Evolutionary conservation across 1,140 invertebrate species (phyloP).

Genomic region (Sycobia sp.): DNA sequence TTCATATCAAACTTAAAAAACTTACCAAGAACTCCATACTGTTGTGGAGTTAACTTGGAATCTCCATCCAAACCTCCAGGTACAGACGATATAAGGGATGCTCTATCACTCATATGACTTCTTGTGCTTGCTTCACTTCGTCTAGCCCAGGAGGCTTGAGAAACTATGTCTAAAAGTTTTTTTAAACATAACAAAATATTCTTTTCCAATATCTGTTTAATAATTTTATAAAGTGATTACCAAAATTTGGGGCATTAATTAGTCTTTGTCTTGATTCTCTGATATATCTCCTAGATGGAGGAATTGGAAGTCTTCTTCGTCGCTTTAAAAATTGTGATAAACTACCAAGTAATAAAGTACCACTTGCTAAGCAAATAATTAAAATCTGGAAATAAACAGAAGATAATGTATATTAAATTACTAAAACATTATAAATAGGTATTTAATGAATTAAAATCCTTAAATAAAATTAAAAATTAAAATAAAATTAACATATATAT

Average conservation of each 20-base stretch:
- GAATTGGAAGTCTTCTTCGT: constrained; percentile 51
- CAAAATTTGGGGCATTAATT: constrained; percentile 55
- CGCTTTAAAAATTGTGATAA: constrained; percentile 59
- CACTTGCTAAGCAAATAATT: constrained; percentile 55
- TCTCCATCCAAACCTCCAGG: constrained; percentile 55
- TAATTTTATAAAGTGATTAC: constrained; percentile 37
- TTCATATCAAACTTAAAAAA: too few species aligned
- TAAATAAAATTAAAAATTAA: constrained; percentile 3
- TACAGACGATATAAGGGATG: constrained; percentile 56
- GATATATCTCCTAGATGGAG: constrained; percentile 45
- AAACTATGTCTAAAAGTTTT: constrained; percentile 49
- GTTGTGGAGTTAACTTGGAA: constrained; percentile 56
- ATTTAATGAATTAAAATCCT: constrained; percentile 1
- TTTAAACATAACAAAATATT: too few species aligned
- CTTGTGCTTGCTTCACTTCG: constrained; percentile 57
- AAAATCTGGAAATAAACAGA: constrained; percentile 48
- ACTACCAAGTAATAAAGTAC: constrained; percentile 54
- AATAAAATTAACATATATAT: constrained; percentile 5
- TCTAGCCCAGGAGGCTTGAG: constrained; percentile 59
- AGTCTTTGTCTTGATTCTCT: constrained; percentile 53
- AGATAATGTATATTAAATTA: neutral
- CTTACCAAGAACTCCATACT: constrained; percentile 61
- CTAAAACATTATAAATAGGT: constrained; percentile 1
- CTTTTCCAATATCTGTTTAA: neutral
- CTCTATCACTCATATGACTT: constrained; percentile 58